Base-by-base conservation (phyloP, 2,888 invertebrate species). In the Eristalis tenax region DNA sequence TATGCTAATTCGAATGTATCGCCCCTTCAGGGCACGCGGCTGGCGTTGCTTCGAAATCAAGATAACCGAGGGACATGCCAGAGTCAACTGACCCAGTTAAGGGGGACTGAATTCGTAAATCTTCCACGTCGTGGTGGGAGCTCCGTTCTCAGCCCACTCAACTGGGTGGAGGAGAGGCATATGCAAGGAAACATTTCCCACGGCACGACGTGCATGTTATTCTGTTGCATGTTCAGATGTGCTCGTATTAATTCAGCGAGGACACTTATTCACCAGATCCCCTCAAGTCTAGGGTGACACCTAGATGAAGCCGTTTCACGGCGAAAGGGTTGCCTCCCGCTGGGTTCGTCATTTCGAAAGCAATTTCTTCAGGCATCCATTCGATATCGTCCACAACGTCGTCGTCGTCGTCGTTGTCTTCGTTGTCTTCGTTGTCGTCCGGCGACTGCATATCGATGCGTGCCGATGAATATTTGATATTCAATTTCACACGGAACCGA, bases 181-280 rank as follows among this genome's bases (percentile, higher is more conserved):
- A 1, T 8, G 15, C 18, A 35, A 32, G 23, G 26, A 71, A 18
- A 13, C 11, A 18, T 40, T 32, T 68, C 69, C 59, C 35, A 32
- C 57, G 28, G 43, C 57, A 68, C 57, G 78, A 74, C 70, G 59
- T 69, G 68, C 64, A 69, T 43, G 73, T 64, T 75, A 22, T 63
- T 40, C 15, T 74, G 57, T 70, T 75, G 68, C 59, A 75, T 75
- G 65, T 66, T 69, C 50, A 10, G 18, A 50, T 50, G 50, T 84
- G 71, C 75, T 70, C 28, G 28, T 28, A 28, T 28, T 28, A 28
- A 28, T 28, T 28, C 78, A 68, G 40, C 63, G 56, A 61, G 59
- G 18, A 50, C 69, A 65, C 32, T 84, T 84, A 80, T 70, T 79
- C 75, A 80, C 79, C 50, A 50, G 50, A 50, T 18, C 69, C 40